phyloP scores from a whole-genome alignment of 1,140 invertebrate genomes.

The Wasmannia auropunctata region DNA sequence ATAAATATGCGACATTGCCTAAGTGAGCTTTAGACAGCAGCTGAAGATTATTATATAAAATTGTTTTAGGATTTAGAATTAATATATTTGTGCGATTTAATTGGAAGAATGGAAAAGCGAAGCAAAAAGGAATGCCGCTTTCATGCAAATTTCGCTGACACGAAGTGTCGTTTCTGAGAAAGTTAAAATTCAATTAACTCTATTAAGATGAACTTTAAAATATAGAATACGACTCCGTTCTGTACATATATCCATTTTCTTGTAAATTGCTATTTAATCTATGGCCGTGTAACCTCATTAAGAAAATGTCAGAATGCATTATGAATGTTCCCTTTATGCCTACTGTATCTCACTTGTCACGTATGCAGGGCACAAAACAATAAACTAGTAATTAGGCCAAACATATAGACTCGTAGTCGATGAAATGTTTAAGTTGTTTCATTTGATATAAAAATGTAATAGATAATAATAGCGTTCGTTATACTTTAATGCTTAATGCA shows the following conservation, averaged over 20 bases:
- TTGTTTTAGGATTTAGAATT: background rate
- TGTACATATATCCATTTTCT: background rate
- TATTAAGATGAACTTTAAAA: background rate
- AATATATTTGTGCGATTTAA: background rate
- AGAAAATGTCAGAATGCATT: conserved; percentile 8
- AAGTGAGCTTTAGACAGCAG: background rate
- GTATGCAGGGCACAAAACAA: background rate
- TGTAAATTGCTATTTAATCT: conserved; percentile 7
- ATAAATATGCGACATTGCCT: background rate
- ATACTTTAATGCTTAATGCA: no score
- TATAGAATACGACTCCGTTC: background rate
- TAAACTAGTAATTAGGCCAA: background rate
- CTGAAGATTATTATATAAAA: background rate
- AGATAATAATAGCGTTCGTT: no score
- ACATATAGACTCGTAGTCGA: background rate
- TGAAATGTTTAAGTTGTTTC: background rate
- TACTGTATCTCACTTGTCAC: conserved; percentile 1
- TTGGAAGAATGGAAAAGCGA: background rate
- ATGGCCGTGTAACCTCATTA: background rate
- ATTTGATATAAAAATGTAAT: background rate
- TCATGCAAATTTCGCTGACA: background rate
- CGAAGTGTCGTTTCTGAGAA: background rate
- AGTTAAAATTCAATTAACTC: background rate
- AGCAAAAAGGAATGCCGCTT: background rate
- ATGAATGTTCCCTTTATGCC: background rate